Evolutionary conservation across 2,888 invertebrate species (phyloP).

Genomic region (Caradrina clavipalpis): DNA sequence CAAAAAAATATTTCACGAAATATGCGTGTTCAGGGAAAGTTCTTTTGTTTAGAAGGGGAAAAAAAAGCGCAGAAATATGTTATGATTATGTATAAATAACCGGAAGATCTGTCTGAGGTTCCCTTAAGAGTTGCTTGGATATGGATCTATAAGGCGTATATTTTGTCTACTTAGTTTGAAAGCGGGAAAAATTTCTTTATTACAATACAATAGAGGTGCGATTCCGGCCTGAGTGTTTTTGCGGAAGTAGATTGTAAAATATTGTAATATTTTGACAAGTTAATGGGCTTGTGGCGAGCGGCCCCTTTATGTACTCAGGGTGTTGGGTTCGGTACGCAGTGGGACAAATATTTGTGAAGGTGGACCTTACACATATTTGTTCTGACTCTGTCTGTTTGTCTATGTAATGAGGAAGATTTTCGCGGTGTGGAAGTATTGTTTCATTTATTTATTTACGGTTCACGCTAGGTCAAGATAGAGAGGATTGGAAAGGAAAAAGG

Average conservation of each 20-base stretch:
- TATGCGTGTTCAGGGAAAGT: constrained; percentile 64
- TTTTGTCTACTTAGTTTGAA: constrained; percentile 52
- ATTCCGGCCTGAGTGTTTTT: constrained; percentile 24
- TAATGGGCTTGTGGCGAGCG: constrained; percentile 31
- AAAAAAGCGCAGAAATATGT: constrained; percentile 59
- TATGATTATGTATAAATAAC: constrained; percentile 67
- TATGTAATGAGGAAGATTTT: constrained; percentile 22
- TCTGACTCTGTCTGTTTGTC: constrained; percentile 37
- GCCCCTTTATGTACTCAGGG: constrained; percentile 28
- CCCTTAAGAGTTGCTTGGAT: constrained; percentile 56
- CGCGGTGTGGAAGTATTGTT: constrained; percentile 1
- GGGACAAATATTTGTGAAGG: constrained; percentile 52
- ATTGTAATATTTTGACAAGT: constrained; percentile 49
- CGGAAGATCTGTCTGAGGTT: constrained; percentile 54
- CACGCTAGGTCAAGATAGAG: too few relatives aligned
- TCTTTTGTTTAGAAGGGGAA: constrained; percentile 56
- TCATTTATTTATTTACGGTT: neutral
- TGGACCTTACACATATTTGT: constrained; percentile 48
- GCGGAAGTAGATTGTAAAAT: constrained; percentile 44
- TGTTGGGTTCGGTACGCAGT: constrained; percentile 30
- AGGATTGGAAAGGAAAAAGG: too few relatives aligned
- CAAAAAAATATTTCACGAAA: constrained; percentile 65
- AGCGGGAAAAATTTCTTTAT: constrained; percentile 42
- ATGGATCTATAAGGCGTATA: constrained; percentile 53
- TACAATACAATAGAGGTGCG: constrained; percentile 36